Base-by-base conservation (phyloP, 2,888 invertebrate species). In the Noctua janthe region DNA sequence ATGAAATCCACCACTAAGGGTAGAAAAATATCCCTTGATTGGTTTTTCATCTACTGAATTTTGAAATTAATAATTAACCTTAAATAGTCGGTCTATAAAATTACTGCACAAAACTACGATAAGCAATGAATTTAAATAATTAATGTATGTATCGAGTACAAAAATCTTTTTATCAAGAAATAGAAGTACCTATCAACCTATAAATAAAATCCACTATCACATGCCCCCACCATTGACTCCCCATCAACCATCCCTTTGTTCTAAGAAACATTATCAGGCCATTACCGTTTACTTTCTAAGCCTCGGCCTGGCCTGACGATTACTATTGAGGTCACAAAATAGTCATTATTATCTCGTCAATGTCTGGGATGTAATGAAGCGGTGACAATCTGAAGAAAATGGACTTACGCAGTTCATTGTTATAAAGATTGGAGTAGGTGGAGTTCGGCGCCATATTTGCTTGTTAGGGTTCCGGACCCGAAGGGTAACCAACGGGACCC, bases 291-390 rank as follows among this genome's bases (percentile, higher is more conserved):
- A 80, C 64, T 69, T 66, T 74, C 54, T 54, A 74, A 71, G 73
- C 66, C 49, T 39, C 62, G 56, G 71, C 69, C 70, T 66, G 73
- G 64, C 47, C 80, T 29, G 29, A 15, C 66, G 70, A 76, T 76
- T 56, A 62, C 47, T 59, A 74, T 70, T 74, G n/a, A 67, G 67
- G 73, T 70, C 59, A 62, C 64, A 47, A 80, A 82, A 82, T 73
- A 70, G 74, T 64, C 51, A 67, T 78, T 82, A 84, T 76, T 71
- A 49, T 76, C 78, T 59, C 67, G 78, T 84, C 72, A 69, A 74
- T 75, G 74, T 56, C 73, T 70, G 69, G 4, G 10, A 67, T 35
- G 54, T 76, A 85, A 85, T 76, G 78, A 71, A 86, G 43, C 62
- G 54, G 47, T 49, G 29, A 72, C 43, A 56, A 47, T 70, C 72